phyloP scores from a whole-genome alignment of 2,888 invertebrate species.

The Athrips mouffetella region DNA sequence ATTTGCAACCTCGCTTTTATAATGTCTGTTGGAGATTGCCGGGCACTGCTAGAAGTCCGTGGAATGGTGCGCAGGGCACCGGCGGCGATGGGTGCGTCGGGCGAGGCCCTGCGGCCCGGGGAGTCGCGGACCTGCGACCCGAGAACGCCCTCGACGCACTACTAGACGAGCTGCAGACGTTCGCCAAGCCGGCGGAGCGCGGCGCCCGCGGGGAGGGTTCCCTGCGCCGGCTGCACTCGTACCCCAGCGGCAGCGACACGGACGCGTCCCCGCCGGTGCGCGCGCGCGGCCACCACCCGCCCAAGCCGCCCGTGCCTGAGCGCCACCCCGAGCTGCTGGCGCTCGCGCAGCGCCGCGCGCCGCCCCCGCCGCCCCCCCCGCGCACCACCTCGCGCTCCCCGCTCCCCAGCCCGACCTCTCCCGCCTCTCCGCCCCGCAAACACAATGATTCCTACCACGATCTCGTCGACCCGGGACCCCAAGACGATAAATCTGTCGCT shows the following conservation, averaged over 20 bases:
- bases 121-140: constrained; percentile 78
- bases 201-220: constrained; percentile 65
- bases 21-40: constrained; percentile 46
- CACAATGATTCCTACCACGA: constrained; percentile 61
- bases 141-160: constrained; percentile 98
- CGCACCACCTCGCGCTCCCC: constrained; percentile 93
- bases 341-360: constrained; percentile 83
- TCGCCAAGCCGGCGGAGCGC: constrained; percentile 82
- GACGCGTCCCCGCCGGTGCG: constrained; percentile 87
- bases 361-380: constrained; percentile 95
- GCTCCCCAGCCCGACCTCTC: constrained; percentile 88
- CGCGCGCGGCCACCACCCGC: constrained; percentile 75
- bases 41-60: constrained; percentile 60
- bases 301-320: constrained; percentile 90
- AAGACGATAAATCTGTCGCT: constrained; percentile 43
- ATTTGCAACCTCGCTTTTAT: constrained; percentile 62
- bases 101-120: constrained; percentile 47
- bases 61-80: constrained; percentile 68
- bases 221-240: constrained; percentile 87
- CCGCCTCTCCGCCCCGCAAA: constrained; percentile 78
- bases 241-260: constrained; percentile 91
- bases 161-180: constrained; percentile 95
- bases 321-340: constrained; percentile 87
- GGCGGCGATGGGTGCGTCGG: constrained; percentile 50
- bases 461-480: constrained; percentile 40